Evolutionary conservation across 2,797 vertebrate genomes (phyloP).

Genomic region (Phaenicophaeus curvirostris): DNA sequence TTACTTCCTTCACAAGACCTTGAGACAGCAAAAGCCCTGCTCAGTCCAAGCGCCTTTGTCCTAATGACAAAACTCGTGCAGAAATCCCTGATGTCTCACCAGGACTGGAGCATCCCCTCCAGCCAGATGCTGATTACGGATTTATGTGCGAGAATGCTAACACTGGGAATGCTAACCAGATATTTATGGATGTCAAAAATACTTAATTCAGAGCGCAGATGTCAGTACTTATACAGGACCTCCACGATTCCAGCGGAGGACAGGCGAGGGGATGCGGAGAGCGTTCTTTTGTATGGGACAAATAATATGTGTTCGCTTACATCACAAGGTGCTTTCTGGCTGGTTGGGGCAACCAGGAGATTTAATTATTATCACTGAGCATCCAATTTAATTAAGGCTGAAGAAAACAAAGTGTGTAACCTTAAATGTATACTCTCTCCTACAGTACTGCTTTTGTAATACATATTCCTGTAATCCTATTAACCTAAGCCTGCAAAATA

Average conservation of each 20-base stretch:
- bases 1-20: neutral
- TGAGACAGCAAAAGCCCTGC: neutral
- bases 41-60: neutral
- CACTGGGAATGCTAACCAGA: neutral
- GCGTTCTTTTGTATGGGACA: neutral
- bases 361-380: neutral
- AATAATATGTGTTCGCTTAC: neutral
- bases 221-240: neutral
- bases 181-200: neutral
- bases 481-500: conserved; percentile 1
- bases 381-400: neutral
- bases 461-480: conserved; percentile 5
- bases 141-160: neutral
- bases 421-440: neutral
- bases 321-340: neutral
- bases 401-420: neutral
- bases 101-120: neutral
- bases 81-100: neutral
- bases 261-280: neutral
- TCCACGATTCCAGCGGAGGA: neutral
- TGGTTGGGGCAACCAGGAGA: neutral
- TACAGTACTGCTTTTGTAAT: neutral
- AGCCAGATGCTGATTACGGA: conserved; percentile 13
- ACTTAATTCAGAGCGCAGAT: neutral
- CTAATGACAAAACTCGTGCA: neutral